Evolutionary conservation across 1,140 invertebrate genomes (phyloP).

Genomic region (Drosophila kepulauana): DNA sequence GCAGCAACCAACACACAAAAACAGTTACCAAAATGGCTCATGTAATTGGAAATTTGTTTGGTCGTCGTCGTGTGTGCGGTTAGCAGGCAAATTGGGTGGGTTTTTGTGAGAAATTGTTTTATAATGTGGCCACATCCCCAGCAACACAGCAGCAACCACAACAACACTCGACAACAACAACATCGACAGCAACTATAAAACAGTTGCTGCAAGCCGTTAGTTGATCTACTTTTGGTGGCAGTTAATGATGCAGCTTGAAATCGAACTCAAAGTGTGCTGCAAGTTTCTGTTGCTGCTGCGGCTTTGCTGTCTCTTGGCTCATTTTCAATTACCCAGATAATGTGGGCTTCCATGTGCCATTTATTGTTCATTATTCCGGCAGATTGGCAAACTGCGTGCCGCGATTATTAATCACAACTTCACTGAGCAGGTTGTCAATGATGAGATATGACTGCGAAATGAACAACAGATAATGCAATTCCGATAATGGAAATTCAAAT

Average conservation of each 20-base stretch:
- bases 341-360: slow-evolving; percentile 43
- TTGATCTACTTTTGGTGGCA: slow-evolving; percentile 64
- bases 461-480: not conserved
- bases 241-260: slow-evolving; percentile 55
- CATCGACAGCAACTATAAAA: slow-evolving; percentile 4
- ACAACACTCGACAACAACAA: slow-evolving; percentile 1
- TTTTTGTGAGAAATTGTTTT: slow-evolving; percentile 62
- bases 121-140: slow-evolving; percentile 51
- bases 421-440: slow-evolving; percentile 10
- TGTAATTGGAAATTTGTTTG: slow-evolving; percentile 42
- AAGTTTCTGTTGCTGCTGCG: not conserved
- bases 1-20: slow-evolving; percentile 4
- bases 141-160: not conserved
- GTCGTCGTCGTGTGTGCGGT: slow-evolving; percentile 29
- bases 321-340: slow-evolving; percentile 51
- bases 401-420: slow-evolving; percentile 10
- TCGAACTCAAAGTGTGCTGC: slow-evolving; percentile 19
- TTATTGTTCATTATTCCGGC: slow-evolving; percentile 51
- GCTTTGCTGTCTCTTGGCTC: slow-evolving; percentile 30
- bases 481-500: not conserved
- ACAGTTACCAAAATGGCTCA: slow-evolving; percentile 41
- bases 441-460: not conserved
- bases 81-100: slow-evolving; percentile 60
- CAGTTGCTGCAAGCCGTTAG: slow-evolving; percentile 56
- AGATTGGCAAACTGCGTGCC: slow-evolving; percentile 12